Evolutionary conservation across 2,113 vertebrate species (phyloP).

Genomic region (Psettodes erumei): DNA sequence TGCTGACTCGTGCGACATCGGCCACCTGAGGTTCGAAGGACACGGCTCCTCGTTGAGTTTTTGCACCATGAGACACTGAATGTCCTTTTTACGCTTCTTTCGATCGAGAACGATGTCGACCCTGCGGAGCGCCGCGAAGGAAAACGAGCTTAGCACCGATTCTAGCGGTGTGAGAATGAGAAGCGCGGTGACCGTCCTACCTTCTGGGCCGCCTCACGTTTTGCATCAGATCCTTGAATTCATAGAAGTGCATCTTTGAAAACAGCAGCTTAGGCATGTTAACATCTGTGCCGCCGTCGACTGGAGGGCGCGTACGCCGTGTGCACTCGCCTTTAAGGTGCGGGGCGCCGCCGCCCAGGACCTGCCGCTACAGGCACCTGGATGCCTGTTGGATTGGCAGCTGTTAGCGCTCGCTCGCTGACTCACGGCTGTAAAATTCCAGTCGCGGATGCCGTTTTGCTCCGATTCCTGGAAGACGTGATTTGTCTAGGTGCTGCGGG

Average conservation of each 20-base stretch:
- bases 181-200: too few relatives aligned
- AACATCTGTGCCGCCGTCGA: conserved; percentile 27
- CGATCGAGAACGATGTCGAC: conserved; percentile 57
- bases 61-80: conserved; percentile 30
- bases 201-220: conserved; percentile 61
- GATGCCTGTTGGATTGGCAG: conserved; percentile 21
- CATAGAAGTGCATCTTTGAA: conserved; percentile 60
- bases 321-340: conserved; percentile 13
- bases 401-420: conserved; percentile 29
- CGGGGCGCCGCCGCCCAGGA: conserved; percentile 44
- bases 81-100: conserved; percentile 57
- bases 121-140: conserved; percentile 54
- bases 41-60: conserved; percentile 40
- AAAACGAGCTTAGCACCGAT: too few relatives aligned
- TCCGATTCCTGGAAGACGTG: background rate
- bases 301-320: background rate
- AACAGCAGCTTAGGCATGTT: conserved; percentile 75
- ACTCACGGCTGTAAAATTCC: conserved; percentile 62
- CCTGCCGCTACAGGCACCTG: conserved; percentile 64
- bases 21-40: conserved; percentile 53
- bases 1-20: background rate
- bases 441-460: background rate
- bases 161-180: too few relatives aligned
- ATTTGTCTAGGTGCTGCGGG: background rate
- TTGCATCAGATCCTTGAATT: conserved; percentile 69